These are phyloP conservation scores for Menura novaehollandiae DNA, from an alignment of 2,113 vertebrate genomes.

Conservation along the genomic window DNA sequence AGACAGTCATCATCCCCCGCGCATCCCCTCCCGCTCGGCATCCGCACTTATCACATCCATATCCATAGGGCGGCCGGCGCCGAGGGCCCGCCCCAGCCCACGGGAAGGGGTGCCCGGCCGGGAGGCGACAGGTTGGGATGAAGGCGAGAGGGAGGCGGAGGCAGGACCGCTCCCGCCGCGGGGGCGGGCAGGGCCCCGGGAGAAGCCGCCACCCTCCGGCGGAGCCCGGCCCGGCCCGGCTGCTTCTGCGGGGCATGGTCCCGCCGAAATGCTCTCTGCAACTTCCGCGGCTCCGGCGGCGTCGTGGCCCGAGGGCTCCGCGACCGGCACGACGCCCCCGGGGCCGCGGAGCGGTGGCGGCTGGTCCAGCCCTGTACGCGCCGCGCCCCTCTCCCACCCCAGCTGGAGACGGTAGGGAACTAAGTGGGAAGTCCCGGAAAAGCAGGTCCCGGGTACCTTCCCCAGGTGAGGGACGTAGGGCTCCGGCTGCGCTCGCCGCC, in stretches of 20 bases:
- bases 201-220: not conserved
- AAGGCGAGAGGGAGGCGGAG: not conserved
- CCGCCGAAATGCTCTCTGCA: not conserved
- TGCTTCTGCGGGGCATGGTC: not conserved
- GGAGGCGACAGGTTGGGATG: not conserved
- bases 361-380: not conserved
- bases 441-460: not conserved
- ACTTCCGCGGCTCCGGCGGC: not conserved
- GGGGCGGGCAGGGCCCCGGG: not conserved
- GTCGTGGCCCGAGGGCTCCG: not conserved
- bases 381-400: not conserved
- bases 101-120: no score
- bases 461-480: not conserved
- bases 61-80: not conserved
- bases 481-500: not conserved
- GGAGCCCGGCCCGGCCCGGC: not conserved
- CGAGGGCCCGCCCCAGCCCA: not conserved
- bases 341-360: not conserved
- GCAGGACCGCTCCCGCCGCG: not conserved
- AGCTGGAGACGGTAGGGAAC: not conserved
- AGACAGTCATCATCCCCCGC: not conserved
- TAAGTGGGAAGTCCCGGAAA: not conserved
- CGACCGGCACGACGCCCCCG: not conserved
- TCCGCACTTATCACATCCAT: accelerated
- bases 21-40: not conserved